Base-by-base conservation (phyloP, 2,888 invertebrate species). In the Drosophila antonietae region DNA sequence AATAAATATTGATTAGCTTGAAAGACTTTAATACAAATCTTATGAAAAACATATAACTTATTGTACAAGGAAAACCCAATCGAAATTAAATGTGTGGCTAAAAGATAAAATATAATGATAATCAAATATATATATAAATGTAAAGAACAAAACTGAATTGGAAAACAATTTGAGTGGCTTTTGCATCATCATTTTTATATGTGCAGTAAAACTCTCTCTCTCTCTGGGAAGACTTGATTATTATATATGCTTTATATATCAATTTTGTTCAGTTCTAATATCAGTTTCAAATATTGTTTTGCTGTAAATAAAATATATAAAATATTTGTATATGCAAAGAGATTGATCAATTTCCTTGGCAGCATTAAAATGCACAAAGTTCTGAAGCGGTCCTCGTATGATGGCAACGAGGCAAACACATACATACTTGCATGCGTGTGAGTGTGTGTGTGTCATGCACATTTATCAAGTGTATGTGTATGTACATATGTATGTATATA, bases 401-500 rank as follows among this genome's bases (percentile, higher is more conserved):
- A 80, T 80, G 77, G 80, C 77, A 71, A 83, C 68, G 47, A 43
- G 62, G 53, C 71, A 65, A 61, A 73, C 71, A 67, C 67, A 71
- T 64, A 53, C 68, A 58, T 28, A 37, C 58, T 37, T 58, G 46
- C 23, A 37, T 58, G 46, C 69, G 20, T 65, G 64, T 69, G 65
- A 76, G 46, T 20, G n/a, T n/a, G 28, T 23, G 73, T 62, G 46
- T 52, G 72, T 51, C 85, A 71, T 77, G 84, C 89, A 84, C 84
- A 84, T 89, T 84, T 89, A 89, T 84, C 84, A 84, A 89, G 73
- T 74, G 71, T 72, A 71, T 69, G 56, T 76, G 64, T 57, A 7
- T 75, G 18, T 14, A 18, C 8, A 18, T 43, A 18, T 58, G 9
- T 64, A 9, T 44, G 37, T 53, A 55, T 56, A 46, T 53, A 72